phyloP scores from a whole-genome alignment of 2,113 vertebrate species.

The Hemicordylus capensis region DNA sequence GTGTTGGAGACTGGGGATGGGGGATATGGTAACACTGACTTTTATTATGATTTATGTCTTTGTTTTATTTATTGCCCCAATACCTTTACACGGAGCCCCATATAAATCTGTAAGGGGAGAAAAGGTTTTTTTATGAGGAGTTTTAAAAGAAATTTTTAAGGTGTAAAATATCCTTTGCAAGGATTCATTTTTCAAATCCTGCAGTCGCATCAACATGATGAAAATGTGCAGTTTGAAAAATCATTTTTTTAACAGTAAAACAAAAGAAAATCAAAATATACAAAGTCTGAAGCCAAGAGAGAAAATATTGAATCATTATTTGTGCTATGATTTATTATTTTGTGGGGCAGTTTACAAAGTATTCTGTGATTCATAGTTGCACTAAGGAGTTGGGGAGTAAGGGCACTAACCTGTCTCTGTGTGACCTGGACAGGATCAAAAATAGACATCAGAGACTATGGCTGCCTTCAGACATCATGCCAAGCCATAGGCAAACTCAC shows the following conservation, averaged over 20 bases:
- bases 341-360: neutral
- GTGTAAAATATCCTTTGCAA: neutral
- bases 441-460: too few relatives aligned
- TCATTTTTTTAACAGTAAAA: neutral
- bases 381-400: neutral
- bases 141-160: neutral
- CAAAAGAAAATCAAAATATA: neutral
- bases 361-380: too few relatives aligned
- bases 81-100: neutral
- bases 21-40: conserved; percentile 36
- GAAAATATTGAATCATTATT: neutral
- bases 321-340: too few relatives aligned
- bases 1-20: conserved; percentile 39
- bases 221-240: neutral
- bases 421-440: too few relatives aligned
- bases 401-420: too few relatives aligned
- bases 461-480: too few relatives aligned
- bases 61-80: conserved; percentile 22
- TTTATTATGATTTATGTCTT: conserved; percentile 61
- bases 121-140: neutral
- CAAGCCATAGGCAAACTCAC: too few relatives aligned
- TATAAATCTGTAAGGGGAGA: conserved; percentile 21
- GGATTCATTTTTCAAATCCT: neutral
- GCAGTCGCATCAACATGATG: neutral
- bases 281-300: too few relatives aligned